phyloP scores from a whole-genome alignment of 2,797 vertebrate species.

The Alca torda region DNA sequence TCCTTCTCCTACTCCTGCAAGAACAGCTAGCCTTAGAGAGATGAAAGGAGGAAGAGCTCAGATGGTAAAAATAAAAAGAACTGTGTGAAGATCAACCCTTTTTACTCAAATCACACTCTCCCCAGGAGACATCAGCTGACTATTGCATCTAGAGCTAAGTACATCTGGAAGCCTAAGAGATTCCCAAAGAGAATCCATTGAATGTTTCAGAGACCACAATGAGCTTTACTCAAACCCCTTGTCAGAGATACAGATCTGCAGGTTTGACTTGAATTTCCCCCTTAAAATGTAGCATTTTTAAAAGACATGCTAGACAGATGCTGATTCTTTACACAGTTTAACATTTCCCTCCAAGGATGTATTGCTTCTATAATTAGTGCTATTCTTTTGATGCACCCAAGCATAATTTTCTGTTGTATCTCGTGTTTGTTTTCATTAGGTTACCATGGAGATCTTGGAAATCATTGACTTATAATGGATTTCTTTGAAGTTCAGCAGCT shows the following conservation, averaged over 20 bases:
- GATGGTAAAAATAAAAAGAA: neutral
- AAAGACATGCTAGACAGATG: neutral
- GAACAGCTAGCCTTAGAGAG: neutral
- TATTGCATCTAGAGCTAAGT: neutral
- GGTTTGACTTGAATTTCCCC: neutral
- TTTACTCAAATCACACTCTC: neutral
- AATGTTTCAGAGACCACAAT: neutral
- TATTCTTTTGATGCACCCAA: neutral
- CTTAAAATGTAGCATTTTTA: neutral
- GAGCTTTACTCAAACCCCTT: neutral
- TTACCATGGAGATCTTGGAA: constrained; percentile 38
- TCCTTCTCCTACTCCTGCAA: neutral
- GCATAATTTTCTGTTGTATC: neutral
- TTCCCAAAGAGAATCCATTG: neutral
- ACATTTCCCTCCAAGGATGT: neutral
- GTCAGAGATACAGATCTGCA: neutral
- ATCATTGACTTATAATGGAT: neutral
- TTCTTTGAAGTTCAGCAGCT: constrained; percentile 33
- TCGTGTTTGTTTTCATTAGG: constrained; percentile 42
- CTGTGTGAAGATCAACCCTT: neutral
- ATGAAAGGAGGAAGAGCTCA: neutral
- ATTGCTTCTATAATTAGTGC: constrained; percentile 10
- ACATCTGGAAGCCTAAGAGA: neutral
- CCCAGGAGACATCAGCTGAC: neutral
- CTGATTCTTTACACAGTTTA: neutral